phyloP scores from a whole-genome alignment of 1,140 invertebrate species.

The Macrobrachium nipponense region DNA sequence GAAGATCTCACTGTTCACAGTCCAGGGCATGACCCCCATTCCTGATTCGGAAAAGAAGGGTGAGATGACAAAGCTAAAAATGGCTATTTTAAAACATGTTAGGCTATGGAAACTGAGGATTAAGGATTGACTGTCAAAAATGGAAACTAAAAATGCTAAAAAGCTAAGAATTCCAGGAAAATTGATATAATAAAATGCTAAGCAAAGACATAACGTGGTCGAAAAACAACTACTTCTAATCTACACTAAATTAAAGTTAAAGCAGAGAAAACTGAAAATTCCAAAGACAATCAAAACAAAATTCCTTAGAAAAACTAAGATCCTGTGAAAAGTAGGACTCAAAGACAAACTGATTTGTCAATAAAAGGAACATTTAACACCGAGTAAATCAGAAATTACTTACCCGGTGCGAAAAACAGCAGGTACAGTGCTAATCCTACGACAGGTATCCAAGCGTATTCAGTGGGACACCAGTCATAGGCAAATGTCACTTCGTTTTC shows the following conservation, averaged over 20 bases:
- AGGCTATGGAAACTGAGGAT: neutral
- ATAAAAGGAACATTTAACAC: neutral
- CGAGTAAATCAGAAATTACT: neutral
- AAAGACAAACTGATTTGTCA: too few relatives aligned
- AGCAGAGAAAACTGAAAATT: too few relatives aligned
- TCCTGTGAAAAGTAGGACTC: too few relatives aligned
- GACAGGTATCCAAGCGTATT: slow-evolving; percentile 71
- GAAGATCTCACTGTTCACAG: slow-evolving; percentile 77
- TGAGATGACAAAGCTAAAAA: too few relatives aligned
- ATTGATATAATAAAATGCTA: too few relatives aligned
- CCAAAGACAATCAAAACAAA: too few relatives aligned
- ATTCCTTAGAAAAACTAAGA: too few relatives aligned
- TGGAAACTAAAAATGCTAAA: too few relatives aligned
- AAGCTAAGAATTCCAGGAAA: too few relatives aligned
- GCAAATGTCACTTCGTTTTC: slow-evolving; percentile 61
- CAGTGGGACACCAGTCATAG: slow-evolving; percentile 70
- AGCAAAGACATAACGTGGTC: too few relatives aligned
- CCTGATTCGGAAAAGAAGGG: slow-evolving; percentile 60
- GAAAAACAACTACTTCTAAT: too few relatives aligned
- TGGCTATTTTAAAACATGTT: neutral
- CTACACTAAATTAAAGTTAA: too few relatives aligned
- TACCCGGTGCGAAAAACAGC: slow-evolving; percentile 23
- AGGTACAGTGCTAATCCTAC: slow-evolving; percentile 70
- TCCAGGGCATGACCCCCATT: slow-evolving; percentile 77
- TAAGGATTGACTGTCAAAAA: neutral